A percentile compares a stretch with the other conserved stretches of the same genome.
phyloP scores from a whole-genome alignment of 1,140 invertebrate genomes.

The Pollicipes pollicipes region DNA sequence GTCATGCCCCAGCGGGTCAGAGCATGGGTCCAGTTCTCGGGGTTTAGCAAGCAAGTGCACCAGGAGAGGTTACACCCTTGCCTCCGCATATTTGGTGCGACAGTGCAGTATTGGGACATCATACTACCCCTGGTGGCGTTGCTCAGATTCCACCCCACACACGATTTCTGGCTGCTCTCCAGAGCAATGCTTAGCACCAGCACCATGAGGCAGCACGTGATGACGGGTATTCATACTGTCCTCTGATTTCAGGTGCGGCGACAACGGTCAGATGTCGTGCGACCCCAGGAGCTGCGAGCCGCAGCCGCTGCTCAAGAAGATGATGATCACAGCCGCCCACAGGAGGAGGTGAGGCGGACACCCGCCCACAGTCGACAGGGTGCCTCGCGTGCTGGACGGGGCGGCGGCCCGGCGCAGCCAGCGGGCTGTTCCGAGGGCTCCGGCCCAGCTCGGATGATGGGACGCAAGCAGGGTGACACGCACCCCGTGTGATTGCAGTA shows the following conservation, averaged over 20 bases:
- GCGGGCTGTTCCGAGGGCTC: too few relatives aligned
- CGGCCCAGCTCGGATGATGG: too few relatives aligned
- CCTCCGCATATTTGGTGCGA: background rate
- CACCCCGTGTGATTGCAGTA: too few relatives aligned
- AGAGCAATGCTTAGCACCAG: background rate
- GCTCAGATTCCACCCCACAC: background rate
- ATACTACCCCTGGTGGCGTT: background rate
- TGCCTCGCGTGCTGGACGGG: too few relatives aligned
- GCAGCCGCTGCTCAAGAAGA: constrained; percentile 67
- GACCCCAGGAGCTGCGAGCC: constrained; percentile 71
- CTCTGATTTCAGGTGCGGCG: constrained; percentile 51
- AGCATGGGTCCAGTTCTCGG: too few relatives aligned
- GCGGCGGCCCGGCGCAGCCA: too few relatives aligned
- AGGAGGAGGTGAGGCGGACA: constrained; percentile 91
- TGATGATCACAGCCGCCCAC: constrained; percentile 59
- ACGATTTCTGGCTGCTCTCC: background rate
- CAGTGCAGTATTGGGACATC: background rate
- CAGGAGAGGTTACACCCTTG: background rate
- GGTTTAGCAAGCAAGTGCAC: too few relatives aligned
- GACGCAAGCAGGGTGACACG: constrained; percentile 46
- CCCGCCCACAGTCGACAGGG: too few relatives aligned
- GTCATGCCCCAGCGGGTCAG: too few relatives aligned
- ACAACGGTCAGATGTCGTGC: constrained; percentile 79
- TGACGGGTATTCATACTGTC: constrained; percentile 10
- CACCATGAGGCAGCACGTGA: constrained; percentile 3